Evolutionary conservation across 2,888 invertebrate species (phyloP).

Genomic region (Meiosimyza decipiens): DNA sequence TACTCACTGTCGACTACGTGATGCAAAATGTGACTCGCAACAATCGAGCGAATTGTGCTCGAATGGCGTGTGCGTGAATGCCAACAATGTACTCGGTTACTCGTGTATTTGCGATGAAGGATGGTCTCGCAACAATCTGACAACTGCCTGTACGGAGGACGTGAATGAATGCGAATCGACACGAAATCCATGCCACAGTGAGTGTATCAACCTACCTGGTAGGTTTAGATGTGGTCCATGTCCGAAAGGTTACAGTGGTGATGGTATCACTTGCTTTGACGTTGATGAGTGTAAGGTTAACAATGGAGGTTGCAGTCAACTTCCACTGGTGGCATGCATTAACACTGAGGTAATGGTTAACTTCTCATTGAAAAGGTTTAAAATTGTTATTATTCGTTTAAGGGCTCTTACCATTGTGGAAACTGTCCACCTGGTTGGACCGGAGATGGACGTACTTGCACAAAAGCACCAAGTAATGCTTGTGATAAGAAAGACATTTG

Average conservation of each 20-base stretch:
- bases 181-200: constrained; percentile 80
- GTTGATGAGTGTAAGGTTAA: constrained; percentile 86
- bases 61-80: constrained; percentile 85
- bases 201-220: constrained; percentile 92
- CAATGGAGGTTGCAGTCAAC: constrained; percentile 89
- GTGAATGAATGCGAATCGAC: constrained; percentile 84
- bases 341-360: constrained; percentile 77
- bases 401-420: constrained; percentile 89
- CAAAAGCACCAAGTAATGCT: constrained; percentile 49
- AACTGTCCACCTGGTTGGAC: constrained; percentile 88
- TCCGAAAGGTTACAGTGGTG: constrained; percentile 87
- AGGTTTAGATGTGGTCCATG: constrained; percentile 89
- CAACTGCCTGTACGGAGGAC: constrained; percentile 82
- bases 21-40: constrained; percentile 77
- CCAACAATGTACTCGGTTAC: constrained; percentile 73
- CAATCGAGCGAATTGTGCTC: constrained; percentile 83
- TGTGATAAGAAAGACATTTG: constrained; percentile 72
- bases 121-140: constrained; percentile 80
- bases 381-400: background rate
- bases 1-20: constrained; percentile 80
- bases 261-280: constrained; percentile 87
- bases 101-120: constrained; percentile 88
- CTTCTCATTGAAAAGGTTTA: background rate
- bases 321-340: constrained; percentile 84
- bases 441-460: constrained; percentile 85